phyloP scores from a whole-genome alignment of 2,797 vertebrate species.

The Meriones psammophilus region DNA sequence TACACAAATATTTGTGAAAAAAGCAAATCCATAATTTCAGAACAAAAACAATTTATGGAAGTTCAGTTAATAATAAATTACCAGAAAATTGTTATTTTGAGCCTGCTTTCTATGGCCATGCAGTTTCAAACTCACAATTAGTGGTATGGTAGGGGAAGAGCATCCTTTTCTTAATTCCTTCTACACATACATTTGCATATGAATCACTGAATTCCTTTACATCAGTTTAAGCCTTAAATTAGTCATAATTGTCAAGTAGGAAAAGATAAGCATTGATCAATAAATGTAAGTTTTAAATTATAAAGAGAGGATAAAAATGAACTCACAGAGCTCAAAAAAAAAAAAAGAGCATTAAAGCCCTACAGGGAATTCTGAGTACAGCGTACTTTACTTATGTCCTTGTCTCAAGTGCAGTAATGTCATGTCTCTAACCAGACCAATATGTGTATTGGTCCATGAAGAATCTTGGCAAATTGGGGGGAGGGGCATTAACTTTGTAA shows the following conservation, averaged over 20 bases:
- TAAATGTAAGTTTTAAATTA: neutral
- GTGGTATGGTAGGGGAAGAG: fast-evolving
- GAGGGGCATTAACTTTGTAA: conserved; percentile 78
- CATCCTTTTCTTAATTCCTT: neutral
- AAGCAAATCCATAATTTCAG: conserved; percentile 77
- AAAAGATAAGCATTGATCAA: neutral
- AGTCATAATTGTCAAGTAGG: neutral
- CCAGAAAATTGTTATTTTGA: conserved; percentile 81
- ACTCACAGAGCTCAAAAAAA: conserved; percentile 8
- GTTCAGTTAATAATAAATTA: conserved; percentile 67
- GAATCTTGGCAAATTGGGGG: conserved; percentile 72
- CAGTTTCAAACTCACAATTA: conserved; percentile 60
- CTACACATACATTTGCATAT: neutral
- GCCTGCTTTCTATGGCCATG: conserved; percentile 13
- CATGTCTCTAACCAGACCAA: conserved; percentile 63
- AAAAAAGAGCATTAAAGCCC: neutral
- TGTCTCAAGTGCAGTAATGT: conserved; percentile 68
- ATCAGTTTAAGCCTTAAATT: neutral
- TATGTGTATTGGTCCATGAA: conserved; percentile 48
- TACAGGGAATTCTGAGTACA: neutral
- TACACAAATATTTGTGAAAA: conserved; percentile 74
- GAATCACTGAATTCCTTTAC: neutral
- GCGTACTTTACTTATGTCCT: neutral
- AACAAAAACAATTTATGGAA: conserved; percentile 80
- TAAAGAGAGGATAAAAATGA: neutral